Percentiles rank a stretch among this genome's conserved stretches.
Evolutionary conservation across 2,113 vertebrate genomes (phyloP).

Genomic region (Camelus bactrianus): DNA sequence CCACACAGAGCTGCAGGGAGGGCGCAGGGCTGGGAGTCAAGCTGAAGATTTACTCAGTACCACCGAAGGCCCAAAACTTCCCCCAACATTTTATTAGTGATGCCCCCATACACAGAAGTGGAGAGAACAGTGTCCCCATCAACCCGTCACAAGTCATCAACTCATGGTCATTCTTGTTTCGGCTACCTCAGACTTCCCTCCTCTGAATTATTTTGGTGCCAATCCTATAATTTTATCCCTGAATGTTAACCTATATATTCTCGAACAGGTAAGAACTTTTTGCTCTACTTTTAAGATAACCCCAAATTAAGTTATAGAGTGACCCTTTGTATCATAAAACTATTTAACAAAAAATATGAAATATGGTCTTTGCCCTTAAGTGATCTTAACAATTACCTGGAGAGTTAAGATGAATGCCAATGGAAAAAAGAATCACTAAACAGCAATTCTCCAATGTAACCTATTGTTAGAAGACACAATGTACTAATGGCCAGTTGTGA

Average conservation of each 20-base stretch:
- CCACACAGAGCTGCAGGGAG: background rate
- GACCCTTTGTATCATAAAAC: background rate
- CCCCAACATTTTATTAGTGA: background rate
- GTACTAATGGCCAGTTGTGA: background rate
- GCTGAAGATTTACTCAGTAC: background rate
- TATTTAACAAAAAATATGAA: slow-evolving; percentile 40
- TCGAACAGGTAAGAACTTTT: slow-evolving; percentile 14
- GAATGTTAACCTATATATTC: slow-evolving; percentile 1
- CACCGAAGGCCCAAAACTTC: fast-evolving
- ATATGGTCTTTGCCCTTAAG: background rate
- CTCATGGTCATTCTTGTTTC: background rate
- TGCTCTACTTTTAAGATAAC: slow-evolving; percentile 36
- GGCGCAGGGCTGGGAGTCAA: background rate
- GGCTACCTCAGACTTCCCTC: background rate
- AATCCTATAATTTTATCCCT: background rate
- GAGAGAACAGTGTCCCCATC: background rate
- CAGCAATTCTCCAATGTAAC: background rate
- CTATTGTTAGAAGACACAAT: background rate
- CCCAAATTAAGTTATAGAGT: slow-evolving; percentile 6
- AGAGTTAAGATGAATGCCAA: slow-evolving; percentile 2
- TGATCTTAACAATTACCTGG: background rate
- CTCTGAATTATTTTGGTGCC: background rate
- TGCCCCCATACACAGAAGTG: background rate
- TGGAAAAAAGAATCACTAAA: background rate
- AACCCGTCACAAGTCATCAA: background rate